These are phyloP conservation scores for Drosophila nigricruria DNA, from an alignment of 2,888 invertebrate species.

Conservation along the genomic window DNA sequence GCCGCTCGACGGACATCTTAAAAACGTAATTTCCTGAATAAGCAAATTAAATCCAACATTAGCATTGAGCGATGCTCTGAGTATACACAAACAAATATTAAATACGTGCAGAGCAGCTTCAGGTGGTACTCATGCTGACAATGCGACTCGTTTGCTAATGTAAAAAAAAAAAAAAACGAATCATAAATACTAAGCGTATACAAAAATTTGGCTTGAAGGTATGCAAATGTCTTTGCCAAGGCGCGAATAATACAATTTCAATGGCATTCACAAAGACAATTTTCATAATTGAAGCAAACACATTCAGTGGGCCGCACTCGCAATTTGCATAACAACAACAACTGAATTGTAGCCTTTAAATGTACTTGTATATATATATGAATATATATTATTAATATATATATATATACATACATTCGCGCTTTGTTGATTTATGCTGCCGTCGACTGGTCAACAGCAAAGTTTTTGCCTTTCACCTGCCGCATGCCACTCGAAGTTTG, in stretches of 20 bases:
- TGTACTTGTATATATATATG: not conserved
- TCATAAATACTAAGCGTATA: constrained; percentile 27
- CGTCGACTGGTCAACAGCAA: constrained; percentile 18
- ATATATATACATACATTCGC: not conserved
- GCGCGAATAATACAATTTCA: constrained; percentile 78
- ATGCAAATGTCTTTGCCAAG: constrained; percentile 72
- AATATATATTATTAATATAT: constrained; percentile 15
- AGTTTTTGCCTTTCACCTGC: constrained; percentile 39
- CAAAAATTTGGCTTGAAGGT: constrained; percentile 33
- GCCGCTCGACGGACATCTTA: constrained; percentile 34
- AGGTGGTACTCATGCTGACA: constrained; percentile 36
- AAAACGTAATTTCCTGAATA: constrained; percentile 62
- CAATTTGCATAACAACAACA: constrained; percentile 54
- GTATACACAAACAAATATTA: not conserved
- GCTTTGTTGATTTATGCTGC: constrained; percentile 51
- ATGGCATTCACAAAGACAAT: constrained; percentile 76
- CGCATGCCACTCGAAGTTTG: constrained; percentile 25
- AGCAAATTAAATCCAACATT: constrained; percentile 67
- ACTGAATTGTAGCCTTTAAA: constrained; percentile 25
- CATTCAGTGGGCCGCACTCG: constrained; percentile 51
- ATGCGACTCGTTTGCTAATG: constrained; percentile 24
- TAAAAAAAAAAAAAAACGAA: constrained; percentile 3
- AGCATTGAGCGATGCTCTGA: constrained; percentile 26
- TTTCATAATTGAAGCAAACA: constrained; percentile 75
- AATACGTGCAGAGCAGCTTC: constrained; percentile 7